Evolutionary conservation across 2,113 vertebrate genomes (phyloP).

Genomic region (Oryzias melastigma): DNA sequence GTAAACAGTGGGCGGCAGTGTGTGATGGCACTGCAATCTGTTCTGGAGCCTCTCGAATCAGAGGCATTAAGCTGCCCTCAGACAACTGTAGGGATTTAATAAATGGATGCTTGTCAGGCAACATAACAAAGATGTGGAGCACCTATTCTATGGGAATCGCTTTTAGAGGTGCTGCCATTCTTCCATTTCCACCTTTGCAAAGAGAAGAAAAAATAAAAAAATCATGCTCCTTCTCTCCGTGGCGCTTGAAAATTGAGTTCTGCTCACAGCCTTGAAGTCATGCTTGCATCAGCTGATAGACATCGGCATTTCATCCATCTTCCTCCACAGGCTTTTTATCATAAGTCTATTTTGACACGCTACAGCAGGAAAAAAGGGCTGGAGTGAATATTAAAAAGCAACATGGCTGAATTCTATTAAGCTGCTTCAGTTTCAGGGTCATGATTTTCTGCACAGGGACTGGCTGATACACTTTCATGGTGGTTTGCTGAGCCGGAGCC

Average conservation of each 20-base stretch:
- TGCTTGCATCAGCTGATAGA: slow-evolving; percentile 20
- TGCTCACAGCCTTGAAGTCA: slow-evolving; percentile 22
- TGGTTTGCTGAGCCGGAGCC: background rate
- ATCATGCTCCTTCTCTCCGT: background rate
- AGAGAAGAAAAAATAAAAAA: background rate
- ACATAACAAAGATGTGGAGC: slow-evolving; percentile 3
- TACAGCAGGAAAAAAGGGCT: slow-evolving; percentile 11
- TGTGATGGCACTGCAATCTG: slow-evolving; percentile 4
- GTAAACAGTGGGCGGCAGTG: background rate
- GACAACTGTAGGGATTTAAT: background rate
- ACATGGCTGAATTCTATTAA: slow-evolving; percentile 10
- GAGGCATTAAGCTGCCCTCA: slow-evolving; percentile 6
- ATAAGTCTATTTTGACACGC: slow-evolving; percentile 8
- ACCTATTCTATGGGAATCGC: background rate
- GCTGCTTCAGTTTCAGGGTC: slow-evolving; percentile 2
- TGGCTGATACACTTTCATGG: slow-evolving; percentile 1
- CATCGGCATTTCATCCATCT: slow-evolving; percentile 11
- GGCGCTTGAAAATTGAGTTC: slow-evolving; percentile 2
- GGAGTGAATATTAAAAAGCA: slow-evolving; percentile 6
- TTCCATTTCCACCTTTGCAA: slow-evolving; percentile 1
- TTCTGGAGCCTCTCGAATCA: slow-evolving; percentile 7
- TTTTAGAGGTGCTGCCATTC: slow-evolving; percentile 1
- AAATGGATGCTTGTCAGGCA: background rate
- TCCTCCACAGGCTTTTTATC: slow-evolving; percentile 3
- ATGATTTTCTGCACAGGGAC: background rate